These are phyloP conservation scores for Ischnus inquisitorius DNA, from an alignment of 2,888 invertebrate species.

Conservation along the genomic window DNA sequence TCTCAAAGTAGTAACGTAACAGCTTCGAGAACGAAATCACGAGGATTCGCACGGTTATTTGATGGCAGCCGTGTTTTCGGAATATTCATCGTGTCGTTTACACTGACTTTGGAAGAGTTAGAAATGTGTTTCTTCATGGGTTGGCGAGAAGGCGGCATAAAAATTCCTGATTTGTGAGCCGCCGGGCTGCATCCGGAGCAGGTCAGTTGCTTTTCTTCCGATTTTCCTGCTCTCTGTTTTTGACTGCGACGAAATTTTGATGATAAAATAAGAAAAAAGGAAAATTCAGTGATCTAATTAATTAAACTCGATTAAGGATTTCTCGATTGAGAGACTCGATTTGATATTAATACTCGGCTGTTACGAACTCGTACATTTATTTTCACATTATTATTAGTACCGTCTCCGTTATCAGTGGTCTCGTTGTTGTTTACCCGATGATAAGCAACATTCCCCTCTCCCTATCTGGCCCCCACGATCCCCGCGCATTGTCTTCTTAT, in stretches of 20 bases:
- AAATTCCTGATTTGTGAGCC: slow-evolving; percentile 82
- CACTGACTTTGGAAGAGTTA: slow-evolving; percentile 72
- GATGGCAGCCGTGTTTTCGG: slow-evolving; percentile 71
- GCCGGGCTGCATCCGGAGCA: slow-evolving; percentile 61
- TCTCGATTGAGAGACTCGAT: no score
- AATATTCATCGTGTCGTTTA: slow-evolving; percentile 69
- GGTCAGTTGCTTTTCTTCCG: slow-evolving; percentile 49
- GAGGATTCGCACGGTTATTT: slow-evolving; percentile 59
- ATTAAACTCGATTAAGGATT: background rate
- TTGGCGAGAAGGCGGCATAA: slow-evolving; percentile 82
- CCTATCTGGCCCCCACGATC: slow-evolving; percentile 9
- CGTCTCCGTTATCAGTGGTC: slow-evolving; percentile 73
- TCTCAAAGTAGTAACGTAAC: slow-evolving; percentile 50
- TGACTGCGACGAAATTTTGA: background rate
- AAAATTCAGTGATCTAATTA: slow-evolving; percentile 31
- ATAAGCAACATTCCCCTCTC: slow-evolving; percentile 72
- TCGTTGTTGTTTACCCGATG: slow-evolving; percentile 77
- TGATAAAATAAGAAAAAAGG: slow-evolving; percentile 22
- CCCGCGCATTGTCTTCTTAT: slow-evolving; percentile 62
- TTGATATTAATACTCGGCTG: background rate
- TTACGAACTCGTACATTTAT: slow-evolving; percentile 27
- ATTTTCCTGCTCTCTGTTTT: background rate
- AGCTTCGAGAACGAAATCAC: slow-evolving; percentile 69
- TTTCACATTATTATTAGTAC: slow-evolving; percentile 48
- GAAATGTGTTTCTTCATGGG: slow-evolving; percentile 83